Evolutionary conservation across 2,113 vertebrate genomes (phyloP).

Genomic region (Actinemys pallida): DNA sequence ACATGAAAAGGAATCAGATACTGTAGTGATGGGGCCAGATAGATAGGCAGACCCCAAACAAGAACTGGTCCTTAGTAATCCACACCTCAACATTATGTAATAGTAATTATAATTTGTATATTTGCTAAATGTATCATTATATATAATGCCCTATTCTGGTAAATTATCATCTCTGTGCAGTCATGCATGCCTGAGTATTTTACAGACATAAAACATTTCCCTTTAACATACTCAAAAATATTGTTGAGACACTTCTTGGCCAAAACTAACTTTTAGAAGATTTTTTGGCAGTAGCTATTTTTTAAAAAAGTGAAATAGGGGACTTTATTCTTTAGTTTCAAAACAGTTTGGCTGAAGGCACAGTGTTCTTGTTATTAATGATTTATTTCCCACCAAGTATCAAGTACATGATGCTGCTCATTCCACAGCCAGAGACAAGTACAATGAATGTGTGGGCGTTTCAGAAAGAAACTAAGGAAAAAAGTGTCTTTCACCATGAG

Average conservation of each 20-base stretch:
- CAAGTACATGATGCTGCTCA: not conserved
- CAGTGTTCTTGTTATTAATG: not conserved
- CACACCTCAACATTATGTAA: not conserved
- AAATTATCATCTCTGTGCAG: not conserved
- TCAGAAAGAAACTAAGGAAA: not conserved
- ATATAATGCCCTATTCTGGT: not conserved
- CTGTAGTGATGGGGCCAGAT: not conserved
- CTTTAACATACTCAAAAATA: not conserved
- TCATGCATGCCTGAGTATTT: not conserved
- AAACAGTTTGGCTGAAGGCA: not conserved
- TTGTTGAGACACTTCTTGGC: not conserved
- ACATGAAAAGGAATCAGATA: not conserved
- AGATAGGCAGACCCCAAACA: not conserved
- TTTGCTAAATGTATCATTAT: not conserved
- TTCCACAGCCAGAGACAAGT: not conserved
- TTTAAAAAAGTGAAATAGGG: not conserved
- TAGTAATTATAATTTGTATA: not conserved
- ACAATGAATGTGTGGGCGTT: not conserved
- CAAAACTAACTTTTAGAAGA: not conserved
- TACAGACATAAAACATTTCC: not conserved
- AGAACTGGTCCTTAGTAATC: not conserved
- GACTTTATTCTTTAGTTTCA: not conserved
- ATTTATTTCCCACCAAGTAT: not conserved
- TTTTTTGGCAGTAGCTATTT: not conserved
- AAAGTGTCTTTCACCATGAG: not conserved